Evolutionary conservation across 2,888 invertebrate genomes (phyloP).

Genomic region (Amiota minor): DNA sequence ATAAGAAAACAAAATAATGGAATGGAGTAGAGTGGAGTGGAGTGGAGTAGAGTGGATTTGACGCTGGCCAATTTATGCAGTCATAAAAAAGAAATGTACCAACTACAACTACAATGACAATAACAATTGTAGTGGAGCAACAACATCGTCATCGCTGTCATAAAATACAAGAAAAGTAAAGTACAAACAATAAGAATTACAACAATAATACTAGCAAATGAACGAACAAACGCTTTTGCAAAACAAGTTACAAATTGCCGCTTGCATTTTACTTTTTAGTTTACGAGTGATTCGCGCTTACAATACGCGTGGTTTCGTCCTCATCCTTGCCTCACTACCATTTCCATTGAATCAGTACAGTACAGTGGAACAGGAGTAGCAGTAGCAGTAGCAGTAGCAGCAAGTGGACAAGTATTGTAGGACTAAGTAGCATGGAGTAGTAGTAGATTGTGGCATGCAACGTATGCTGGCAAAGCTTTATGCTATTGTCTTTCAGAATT

Average conservation of each 20-base stretch:
- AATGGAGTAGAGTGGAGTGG: too few species aligned
- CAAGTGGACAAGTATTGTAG: too few species aligned
- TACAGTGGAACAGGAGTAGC: slow-evolving; percentile 20
- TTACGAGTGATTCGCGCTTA: slow-evolving; percentile 55
- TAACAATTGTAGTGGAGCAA: slow-evolving; percentile 15
- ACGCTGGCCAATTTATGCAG: slow-evolving; percentile 62
- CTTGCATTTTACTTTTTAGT: slow-evolving; percentile 64
- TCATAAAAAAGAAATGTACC: slow-evolving; percentile 65
- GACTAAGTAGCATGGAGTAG: slow-evolving; percentile 48
- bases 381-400: slow-evolving; percentile 41
- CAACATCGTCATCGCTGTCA: neutral
- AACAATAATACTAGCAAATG: slow-evolving; percentile 46
- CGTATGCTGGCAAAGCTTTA: slow-evolving; percentile 6
- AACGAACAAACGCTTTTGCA: slow-evolving; percentile 56
- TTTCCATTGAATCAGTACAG: too few species aligned
- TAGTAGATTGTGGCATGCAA: slow-evolving; percentile 33
- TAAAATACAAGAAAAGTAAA: slow-evolving; percentile 35
- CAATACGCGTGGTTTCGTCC: too few species aligned
- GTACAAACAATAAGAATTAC: slow-evolving; percentile 10
- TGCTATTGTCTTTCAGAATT: neutral
- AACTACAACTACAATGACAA: slow-evolving; percentile 45
- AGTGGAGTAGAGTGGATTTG: too few species aligned
- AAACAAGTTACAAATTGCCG: slow-evolving; percentile 59
- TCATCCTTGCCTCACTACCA: too few species aligned
- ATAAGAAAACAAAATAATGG: too few species aligned